Conservation (phyloP, 2,888 invertebrate species). For the Oscheius sp. region DNA sequence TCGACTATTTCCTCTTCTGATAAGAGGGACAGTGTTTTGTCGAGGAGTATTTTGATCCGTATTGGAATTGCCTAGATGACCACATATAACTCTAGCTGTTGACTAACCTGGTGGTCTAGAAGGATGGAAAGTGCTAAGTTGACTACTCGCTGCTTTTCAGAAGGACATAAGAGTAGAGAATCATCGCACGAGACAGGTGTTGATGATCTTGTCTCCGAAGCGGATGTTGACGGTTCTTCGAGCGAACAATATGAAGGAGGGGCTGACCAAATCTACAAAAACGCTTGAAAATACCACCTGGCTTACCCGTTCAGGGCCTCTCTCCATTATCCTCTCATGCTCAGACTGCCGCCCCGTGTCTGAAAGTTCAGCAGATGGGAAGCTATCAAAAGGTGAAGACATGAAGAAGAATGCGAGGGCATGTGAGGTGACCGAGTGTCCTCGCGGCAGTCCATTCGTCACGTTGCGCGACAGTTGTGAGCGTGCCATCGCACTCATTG, state of each 20-base stretch:
- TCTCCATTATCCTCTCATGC: neutral
- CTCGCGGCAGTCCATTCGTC: constrained; percentile 30
- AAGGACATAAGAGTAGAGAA: neutral
- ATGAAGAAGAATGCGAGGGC: constrained; percentile 8
- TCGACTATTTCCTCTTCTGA: constrained; percentile 19
- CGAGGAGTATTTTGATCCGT: constrained; percentile 27
- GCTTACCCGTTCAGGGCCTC: constrained; percentile 10
- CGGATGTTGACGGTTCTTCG: constrained; percentile 19
- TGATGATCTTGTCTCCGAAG: neutral
- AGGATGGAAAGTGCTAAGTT: neutral
- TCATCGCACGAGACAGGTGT: constrained; percentile 19
- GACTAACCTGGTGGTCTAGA: neutral
- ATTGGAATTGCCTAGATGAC: constrained; percentile 27
- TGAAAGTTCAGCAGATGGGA: neutral
- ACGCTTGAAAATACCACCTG: neutral
- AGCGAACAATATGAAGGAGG: neutral
- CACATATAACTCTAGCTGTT: neutral
- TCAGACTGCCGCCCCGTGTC: neutral
- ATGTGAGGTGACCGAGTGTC: constrained; percentile 31
- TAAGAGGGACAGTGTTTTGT: constrained; percentile 2
- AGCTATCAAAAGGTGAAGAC: neutral
- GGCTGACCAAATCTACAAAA: constrained; percentile 14
- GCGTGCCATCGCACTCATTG: constrained; percentile 20
- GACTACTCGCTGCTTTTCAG: constrained; percentile 1
- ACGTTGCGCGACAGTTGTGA: constrained; percentile 31